Percentiles rank a stretch among this genome's conserved stretches.
These are phyloP conservation scores for Heliconius eleuchia DNA, from an alignment of 1,140 invertebrate species.

Conservation along the genomic window DNA sequence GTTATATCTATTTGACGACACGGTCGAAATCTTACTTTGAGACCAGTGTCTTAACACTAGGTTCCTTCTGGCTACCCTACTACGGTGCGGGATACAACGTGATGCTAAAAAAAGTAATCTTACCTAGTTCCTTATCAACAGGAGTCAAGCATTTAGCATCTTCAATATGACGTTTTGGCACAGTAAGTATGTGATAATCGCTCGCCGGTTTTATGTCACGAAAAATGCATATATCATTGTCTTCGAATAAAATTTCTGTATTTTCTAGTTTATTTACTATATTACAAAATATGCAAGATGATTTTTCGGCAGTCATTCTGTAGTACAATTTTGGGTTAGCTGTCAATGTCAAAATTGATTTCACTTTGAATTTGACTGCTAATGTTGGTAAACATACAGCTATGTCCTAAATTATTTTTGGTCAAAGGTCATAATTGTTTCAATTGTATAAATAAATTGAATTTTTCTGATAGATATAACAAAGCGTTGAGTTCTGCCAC, in stretches of 20 bases:
- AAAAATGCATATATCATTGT: conserved; percentile 90
- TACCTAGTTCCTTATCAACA: conserved; percentile 86
- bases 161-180: conserved; percentile 89
- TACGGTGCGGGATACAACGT: too few species aligned
- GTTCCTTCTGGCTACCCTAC: too few species aligned
- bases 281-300: conserved; percentile 87
- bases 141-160: conserved; percentile 86
- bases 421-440: conserved; percentile 12
- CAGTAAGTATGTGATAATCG: conserved; percentile 89
- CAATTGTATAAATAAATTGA: neutral
- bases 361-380: conserved; percentile 2
- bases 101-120: conserved; percentile 47
- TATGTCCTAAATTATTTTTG: conserved; percentile 16
- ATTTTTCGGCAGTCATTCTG: conserved; percentile 35
- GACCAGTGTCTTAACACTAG: too few species aligned
- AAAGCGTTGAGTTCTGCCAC: neutral
- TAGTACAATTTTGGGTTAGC: conserved; percentile 11
- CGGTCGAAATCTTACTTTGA: conserved; percentile 44
- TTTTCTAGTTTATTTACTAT: conserved; percentile 83
- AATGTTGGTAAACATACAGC: conserved; percentile 29
- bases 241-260: conserved; percentile 84
- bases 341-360: conserved; percentile 20
- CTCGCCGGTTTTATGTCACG: conserved; percentile 92
- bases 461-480: neutral
- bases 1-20: too few species aligned